Conservation (phyloP, 1,140 invertebrate species). For the Agrypnia vestita region DNA sequence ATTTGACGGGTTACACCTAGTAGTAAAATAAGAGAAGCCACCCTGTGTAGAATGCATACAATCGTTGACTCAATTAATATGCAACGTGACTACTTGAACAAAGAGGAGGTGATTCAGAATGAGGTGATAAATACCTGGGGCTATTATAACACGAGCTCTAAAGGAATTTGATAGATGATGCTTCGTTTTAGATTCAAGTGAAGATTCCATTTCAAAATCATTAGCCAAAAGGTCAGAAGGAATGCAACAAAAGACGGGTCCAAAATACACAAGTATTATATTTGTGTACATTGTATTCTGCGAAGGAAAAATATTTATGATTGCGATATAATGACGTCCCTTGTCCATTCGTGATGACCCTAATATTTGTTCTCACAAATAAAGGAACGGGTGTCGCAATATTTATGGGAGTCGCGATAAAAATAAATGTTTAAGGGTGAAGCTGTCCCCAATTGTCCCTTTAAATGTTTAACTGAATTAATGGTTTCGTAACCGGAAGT, state of each 20-base stretch:
- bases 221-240: conserved; percentile 53
- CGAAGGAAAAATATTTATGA: conserved; percentile 38
- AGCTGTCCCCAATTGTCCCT: conserved; percentile 41
- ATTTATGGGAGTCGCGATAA: conserved; percentile 50
- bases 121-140: conserved; percentile 30
- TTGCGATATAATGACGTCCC: conserved; percentile 38
- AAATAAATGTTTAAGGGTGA: conserved; percentile 44
- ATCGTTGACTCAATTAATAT: conserved; percentile 46
- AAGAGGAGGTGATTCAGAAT: conserved; percentile 34
- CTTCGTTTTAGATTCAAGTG: conserved; percentile 6
- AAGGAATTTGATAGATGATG: conserved; percentile 38
- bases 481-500: conserved; percentile 37
- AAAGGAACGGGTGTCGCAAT: conserved; percentile 46
- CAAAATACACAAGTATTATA: neutral
- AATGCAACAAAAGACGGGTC: conserved; percentile 27
- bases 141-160: conserved; percentile 8
- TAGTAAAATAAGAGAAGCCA: no score
- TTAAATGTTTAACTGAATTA: conserved; percentile 30
- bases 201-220: conserved; percentile 45
- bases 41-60: no score
- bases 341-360: conserved; percentile 40
- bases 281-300: conserved; percentile 4
- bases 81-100: conserved; percentile 29
- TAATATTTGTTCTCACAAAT: conserved; percentile 25
- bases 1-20: no score